A percentile compares a stretch with the other conserved stretches of the same genome.
Conservation (phyloP, 2,113 vertebrate species). For the Corapipo altera region DNA sequence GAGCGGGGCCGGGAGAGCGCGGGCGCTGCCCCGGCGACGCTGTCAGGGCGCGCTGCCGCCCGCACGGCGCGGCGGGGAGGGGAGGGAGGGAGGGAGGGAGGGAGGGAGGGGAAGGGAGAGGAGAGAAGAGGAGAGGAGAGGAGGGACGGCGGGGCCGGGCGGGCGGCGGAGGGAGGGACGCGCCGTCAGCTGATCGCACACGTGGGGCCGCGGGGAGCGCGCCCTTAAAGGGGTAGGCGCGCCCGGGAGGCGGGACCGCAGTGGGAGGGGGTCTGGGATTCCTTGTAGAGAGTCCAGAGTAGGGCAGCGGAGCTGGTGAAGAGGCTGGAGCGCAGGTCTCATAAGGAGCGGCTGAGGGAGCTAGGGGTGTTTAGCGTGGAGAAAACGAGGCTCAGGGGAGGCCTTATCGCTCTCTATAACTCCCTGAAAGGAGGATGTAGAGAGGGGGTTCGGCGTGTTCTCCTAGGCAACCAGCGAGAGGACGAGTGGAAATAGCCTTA, state of each 20-base stretch:
- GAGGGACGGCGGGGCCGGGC: background rate
- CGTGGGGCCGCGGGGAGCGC: background rate
- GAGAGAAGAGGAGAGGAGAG: no score
- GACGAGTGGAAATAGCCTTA: background rate
- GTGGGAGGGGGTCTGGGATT: no score
- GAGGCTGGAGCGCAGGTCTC: fast-evolving
- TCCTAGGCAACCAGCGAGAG: background rate
- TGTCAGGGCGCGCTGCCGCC: background rate
- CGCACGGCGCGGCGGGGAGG: background rate
- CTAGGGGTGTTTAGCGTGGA: no score
- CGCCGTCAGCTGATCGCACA: conserved; percentile 6
- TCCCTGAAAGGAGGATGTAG: background rate
- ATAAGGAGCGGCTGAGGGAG: background rate
- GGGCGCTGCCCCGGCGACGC: background rate
- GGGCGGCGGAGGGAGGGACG: background rate
- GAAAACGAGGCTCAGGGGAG: background rate
- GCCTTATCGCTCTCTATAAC: no score
- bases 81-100: no score
- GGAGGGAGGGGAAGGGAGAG: no score
- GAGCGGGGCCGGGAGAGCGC: background rate
- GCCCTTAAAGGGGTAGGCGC: background rate
- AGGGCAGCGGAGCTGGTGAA: fast-evolving
- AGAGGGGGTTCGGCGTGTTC: background rate
- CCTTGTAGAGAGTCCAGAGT: fast-evolving
- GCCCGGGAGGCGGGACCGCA: background rate